phyloP scores from a whole-genome alignment of 1,140 invertebrate genomes.

The Magallana ariakensis region DNA sequence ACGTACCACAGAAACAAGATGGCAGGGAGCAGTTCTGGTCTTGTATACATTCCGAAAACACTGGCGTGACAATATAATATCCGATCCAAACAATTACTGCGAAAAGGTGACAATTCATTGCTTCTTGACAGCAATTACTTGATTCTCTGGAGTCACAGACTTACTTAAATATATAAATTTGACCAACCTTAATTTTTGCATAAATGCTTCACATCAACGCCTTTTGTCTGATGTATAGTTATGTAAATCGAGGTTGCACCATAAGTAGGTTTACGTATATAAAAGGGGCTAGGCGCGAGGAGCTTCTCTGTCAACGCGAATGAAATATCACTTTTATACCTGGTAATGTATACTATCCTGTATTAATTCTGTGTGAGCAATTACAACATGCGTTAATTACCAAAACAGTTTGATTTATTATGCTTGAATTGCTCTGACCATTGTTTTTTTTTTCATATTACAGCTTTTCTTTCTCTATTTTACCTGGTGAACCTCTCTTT shows the following conservation, averaged over 20 bases:
- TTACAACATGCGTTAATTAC: not conserved
- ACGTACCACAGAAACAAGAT: constrained; percentile 94
- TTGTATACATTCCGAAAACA: not conserved
- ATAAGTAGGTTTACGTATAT: not conserved
- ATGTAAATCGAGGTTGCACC: not conserved
- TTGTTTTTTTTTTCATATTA: not conserved
- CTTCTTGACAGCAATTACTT: not conserved
- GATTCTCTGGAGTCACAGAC: not conserved
- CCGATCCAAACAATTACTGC: not conserved
- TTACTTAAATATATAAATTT: not conserved
- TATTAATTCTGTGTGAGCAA: not conserved
- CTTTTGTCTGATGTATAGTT: not conserved
- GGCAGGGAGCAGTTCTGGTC: constrained; percentile 88
- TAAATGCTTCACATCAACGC: not conserved
- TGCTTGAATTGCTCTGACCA: no score
- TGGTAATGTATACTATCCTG: not conserved
- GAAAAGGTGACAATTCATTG: not conserved
- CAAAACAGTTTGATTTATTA: not conserved
- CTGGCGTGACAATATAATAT: not conserved
- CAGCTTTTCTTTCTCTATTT: not conserved
- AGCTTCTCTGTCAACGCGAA: constrained; percentile 5
- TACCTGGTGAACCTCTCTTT: not conserved
- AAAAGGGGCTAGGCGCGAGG: not conserved
- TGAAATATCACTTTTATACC: constrained; percentile 24
- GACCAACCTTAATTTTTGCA: not conserved